Evolutionary conservation across 2,113 vertebrate species (phyloP).

Genomic region (Pluvialis apricaria): DNA sequence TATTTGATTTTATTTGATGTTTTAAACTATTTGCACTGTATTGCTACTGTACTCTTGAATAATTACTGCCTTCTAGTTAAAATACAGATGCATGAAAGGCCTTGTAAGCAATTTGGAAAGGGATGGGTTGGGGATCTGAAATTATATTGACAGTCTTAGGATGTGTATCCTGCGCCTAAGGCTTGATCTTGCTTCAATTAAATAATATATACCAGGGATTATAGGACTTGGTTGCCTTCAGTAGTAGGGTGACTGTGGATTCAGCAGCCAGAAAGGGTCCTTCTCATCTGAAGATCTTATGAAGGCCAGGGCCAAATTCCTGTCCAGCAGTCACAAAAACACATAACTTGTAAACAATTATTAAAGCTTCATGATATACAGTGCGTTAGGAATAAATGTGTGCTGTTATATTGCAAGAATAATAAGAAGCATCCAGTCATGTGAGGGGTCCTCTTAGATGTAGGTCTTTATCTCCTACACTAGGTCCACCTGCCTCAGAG

Average conservation of each 20-base stretch:
- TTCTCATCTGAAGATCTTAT: neutral
- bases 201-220: neutral
- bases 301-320: neutral
- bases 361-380: neutral
- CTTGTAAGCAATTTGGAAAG: neutral
- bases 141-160: neutral
- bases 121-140: neutral
- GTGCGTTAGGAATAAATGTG: neutral
- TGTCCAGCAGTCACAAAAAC: neutral
- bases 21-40: neutral
- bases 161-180: neutral
- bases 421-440: neutral
- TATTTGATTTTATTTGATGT: neutral
- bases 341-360: neutral
- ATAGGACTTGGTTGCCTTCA: neutral
- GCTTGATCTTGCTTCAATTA: neutral
- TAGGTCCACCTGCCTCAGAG: neutral
- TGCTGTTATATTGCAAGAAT: neutral
- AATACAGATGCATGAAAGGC: neutral
- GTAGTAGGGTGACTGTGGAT: neutral
- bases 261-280: neutral
- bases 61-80: neutral
- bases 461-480: neutral
- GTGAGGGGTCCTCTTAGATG: neutral
- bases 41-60: neutral